These are phyloP conservation scores for Ephialtes manifestator DNA, from an alignment of 2,888 invertebrate genomes.

Conservation along the genomic window DNA sequence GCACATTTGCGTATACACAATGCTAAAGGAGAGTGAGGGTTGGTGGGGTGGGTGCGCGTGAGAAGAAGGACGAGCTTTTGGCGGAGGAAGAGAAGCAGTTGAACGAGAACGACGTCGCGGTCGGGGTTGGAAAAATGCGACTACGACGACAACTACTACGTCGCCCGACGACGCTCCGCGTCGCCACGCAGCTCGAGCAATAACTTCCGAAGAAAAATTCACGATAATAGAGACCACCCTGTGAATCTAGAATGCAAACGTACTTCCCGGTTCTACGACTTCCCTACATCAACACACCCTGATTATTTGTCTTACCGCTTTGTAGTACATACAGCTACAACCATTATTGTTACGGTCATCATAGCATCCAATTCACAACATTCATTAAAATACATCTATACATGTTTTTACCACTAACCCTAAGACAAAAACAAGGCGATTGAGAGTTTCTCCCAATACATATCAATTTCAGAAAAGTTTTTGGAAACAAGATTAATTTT, in stretches of 20 bases:
- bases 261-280: conserved; percentile 56
- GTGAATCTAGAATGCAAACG: conserved; percentile 76
- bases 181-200: conserved; percentile 72
- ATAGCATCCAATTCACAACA: conserved; percentile 6
- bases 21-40: conserved; percentile 33
- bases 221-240: conserved; percentile 80
- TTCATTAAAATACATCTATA: not conserved
- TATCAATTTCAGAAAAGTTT: not conserved
- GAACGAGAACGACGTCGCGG: conserved; percentile 58
- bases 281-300: conserved; percentile 34
- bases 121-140: conserved; percentile 76
- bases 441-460: not conserved
- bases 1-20: conserved; percentile 66
- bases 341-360: conserved; percentile 30
- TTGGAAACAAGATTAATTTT: not conserved
- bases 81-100: conserved; percentile 11
- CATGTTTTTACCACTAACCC: not conserved
- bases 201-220: conserved; percentile 81
- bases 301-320: conserved; percentile 29
- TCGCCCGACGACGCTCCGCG: conserved; percentile 66
- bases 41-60: conserved; percentile 39
- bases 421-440: not conserved
- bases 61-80: conserved; percentile 32
- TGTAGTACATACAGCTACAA: conserved; percentile 33
- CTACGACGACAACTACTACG: conserved; percentile 39